Conservation (phyloP, 2,888 invertebrate species). For the Sabatieria punctata region DNA sequence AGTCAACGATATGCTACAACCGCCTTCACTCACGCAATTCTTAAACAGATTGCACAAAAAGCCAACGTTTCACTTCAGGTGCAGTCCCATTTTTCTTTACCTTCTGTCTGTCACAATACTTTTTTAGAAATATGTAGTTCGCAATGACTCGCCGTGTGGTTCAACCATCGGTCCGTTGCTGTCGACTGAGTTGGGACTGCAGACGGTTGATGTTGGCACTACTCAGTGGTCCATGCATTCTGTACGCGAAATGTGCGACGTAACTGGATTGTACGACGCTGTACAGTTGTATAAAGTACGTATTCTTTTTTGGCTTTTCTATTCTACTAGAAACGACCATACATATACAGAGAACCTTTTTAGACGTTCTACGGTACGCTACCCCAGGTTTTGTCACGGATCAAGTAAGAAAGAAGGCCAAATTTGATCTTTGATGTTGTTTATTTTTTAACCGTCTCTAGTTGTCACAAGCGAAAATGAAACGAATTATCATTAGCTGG, state of each 20-base stretch:
- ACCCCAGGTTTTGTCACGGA: too few species aligned
- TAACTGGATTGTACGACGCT: conserved; percentile 34
- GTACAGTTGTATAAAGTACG: conserved; percentile 33
- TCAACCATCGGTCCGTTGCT: conserved; percentile 42
- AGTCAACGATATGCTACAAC: conserved; percentile 41
- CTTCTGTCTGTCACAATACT: background rate
- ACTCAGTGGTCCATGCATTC: conserved; percentile 41
- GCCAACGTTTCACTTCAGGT: conserved; percentile 38
- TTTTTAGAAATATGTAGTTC: conserved; percentile 37
- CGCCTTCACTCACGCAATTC: conserved; percentile 35
- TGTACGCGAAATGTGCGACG: conserved; percentile 38
- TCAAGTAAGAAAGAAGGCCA: too few species aligned
- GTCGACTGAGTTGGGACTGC: conserved; percentile 37
- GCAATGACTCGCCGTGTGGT: conserved; percentile 39
- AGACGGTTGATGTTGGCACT: conserved; percentile 39
- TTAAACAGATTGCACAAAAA: conserved; percentile 34
- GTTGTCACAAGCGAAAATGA: too few species aligned
- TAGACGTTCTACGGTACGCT: too few species aligned
- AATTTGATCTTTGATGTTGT: too few species aligned
- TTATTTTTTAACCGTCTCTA: too few species aligned
- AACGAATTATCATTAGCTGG: too few species aligned
- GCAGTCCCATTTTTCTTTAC: background rate
- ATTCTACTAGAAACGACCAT: too few species aligned
- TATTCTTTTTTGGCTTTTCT: too few species aligned
- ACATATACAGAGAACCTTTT: too few species aligned